Evolutionary conservation across 2,888 invertebrate genomes (phyloP).

Genomic region (Gisinianus flammeolus): DNA sequence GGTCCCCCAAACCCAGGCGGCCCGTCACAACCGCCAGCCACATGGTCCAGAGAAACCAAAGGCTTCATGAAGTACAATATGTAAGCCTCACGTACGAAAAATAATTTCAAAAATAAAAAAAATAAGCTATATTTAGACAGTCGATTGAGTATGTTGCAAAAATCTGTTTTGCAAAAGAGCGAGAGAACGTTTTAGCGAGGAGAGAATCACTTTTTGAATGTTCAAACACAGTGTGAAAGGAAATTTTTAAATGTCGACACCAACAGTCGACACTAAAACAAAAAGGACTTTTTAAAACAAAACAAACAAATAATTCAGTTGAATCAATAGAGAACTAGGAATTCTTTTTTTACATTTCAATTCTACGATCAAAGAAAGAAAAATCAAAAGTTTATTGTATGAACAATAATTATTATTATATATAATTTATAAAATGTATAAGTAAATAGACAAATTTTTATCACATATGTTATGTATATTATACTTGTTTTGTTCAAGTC

Average conservation of each 20-base stretch:
- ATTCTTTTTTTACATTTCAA: neutral
- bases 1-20: neutral
- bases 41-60: conserved; percentile 61
- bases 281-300: neutral
- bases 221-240: neutral
- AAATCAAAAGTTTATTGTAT: too few species aligned
- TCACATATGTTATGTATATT: too few species aligned
- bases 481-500: too few species aligned
- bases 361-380: neutral
- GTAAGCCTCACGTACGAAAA: conserved; percentile 17
- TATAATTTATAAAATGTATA: too few species aligned
- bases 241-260: neutral
- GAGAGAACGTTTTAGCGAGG: neutral
- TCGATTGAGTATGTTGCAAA: neutral
- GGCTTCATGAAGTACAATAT: conserved; percentile 61
- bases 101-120: neutral
- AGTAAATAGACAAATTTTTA: too few species aligned
- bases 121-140: neutral
- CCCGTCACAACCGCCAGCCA: conserved; percentile 41
- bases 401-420: too few species aligned
- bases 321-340: neutral
- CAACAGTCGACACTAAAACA: too few species aligned
- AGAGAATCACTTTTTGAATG: neutral
- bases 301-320: neutral
- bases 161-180: neutral